Conservation (phyloP, 2,797 vertebrate species). For the Selene dorsalis region DNA sequence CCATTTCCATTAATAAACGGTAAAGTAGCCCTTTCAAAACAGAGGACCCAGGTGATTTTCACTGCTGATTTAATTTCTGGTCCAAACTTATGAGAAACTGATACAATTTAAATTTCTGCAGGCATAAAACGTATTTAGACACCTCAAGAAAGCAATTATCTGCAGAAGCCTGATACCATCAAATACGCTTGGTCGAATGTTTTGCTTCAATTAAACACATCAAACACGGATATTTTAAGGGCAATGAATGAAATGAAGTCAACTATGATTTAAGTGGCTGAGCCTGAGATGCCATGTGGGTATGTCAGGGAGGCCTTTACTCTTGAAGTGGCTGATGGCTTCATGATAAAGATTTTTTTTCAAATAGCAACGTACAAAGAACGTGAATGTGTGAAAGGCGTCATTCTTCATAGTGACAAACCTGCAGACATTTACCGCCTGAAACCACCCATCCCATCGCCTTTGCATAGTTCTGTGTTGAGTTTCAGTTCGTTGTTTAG, state of each 20-base stretch:
- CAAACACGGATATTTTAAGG: not conserved
- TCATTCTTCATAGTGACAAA: too few species aligned
- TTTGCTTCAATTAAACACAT: constrained; percentile 2
- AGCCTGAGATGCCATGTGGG: not conserved
- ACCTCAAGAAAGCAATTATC: not conserved
- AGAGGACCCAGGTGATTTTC: constrained; percentile 1
- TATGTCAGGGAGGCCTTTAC: not conserved
- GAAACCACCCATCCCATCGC: too few species aligned
- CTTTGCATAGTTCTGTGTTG: not conserved
- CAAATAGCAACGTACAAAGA: not conserved
- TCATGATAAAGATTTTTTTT: not conserved
- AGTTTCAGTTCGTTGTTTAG: not conserved
- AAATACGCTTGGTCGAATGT: not conserved
- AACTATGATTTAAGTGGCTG: not conserved
- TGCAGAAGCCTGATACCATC: not conserved
- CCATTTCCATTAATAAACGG: not conserved
- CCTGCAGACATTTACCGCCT: too few species aligned
- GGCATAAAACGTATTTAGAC: not conserved
- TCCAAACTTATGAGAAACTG: constrained; percentile 2
- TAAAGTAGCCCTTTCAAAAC: not conserved
- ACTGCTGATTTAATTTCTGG: constrained; percentile 10
- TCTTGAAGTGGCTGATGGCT: not conserved
- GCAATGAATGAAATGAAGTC: not conserved
- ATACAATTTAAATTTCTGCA: constrained; percentile 1
- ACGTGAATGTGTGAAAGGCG: not conserved